phyloP scores from a whole-genome alignment of 2,797 vertebrate species.

The Scyliorhinus canicula region DNA sequence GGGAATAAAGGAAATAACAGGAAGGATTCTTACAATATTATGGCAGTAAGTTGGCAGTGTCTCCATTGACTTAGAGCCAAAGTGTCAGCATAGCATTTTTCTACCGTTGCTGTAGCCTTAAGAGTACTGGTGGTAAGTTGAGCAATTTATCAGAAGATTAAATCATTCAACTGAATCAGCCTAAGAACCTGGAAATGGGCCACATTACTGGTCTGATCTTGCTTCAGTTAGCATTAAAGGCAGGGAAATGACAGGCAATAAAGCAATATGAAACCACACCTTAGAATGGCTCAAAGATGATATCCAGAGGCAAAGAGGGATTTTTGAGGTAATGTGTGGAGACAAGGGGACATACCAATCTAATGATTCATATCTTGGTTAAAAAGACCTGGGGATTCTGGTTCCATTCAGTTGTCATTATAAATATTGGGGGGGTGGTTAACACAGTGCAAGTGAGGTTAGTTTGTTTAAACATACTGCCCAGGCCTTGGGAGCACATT shows the following conservation, averaged over 20 bases:
- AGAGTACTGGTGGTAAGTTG: not conserved
- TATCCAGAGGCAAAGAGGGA: not conserved
- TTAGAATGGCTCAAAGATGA: not conserved
- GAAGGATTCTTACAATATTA: too few species aligned
- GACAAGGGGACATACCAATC: not conserved
- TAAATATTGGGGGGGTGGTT: not conserved
- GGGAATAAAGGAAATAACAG: too few species aligned
- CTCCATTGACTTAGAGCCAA: not conserved
- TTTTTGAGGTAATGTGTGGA: slow-evolving; percentile 13
- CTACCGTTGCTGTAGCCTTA: not conserved
- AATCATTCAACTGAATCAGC: slow-evolving; percentile 1
- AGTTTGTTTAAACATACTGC: not conserved
- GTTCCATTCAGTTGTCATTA: not conserved
- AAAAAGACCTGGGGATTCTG: not conserved
- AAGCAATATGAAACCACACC: not conserved
- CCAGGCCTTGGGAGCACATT: not conserved
- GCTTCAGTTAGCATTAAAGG: not conserved
- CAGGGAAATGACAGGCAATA: not conserved
- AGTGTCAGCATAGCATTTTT: not conserved
- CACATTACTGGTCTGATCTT: slow-evolving; percentile 11
- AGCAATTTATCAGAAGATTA: not conserved
- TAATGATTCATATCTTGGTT: not conserved
- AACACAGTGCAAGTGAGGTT: not conserved
- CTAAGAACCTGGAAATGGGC: not conserved
- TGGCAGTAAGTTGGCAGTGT: not conserved